Conservation (phyloP, 1,140 invertebrate species). For the Brachionus manjavacas region DNA sequence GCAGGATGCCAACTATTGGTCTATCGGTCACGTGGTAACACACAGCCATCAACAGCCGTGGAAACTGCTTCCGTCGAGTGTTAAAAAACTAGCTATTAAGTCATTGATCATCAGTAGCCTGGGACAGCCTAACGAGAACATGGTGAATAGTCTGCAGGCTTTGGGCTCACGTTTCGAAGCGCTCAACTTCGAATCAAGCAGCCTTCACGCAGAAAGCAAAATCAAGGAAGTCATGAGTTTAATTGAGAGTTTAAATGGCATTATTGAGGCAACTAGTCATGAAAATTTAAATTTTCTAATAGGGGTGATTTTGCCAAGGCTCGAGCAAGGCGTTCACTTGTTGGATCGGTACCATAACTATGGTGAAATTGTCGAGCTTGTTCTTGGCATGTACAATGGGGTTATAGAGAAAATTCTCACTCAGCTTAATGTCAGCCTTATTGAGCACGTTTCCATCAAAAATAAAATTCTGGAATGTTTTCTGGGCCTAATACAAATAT, state of each 20-base stretch:
- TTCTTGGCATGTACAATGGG: constrained; percentile 9
- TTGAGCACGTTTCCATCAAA: background rate
- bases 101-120: background rate
- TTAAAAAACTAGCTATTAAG: constrained; percentile 30
- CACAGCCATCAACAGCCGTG: constrained; percentile 5
- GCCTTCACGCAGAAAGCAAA: background rate
- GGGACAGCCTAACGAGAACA: background rate
- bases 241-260: constrained; percentile 26
- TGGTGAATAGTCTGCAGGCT: background rate
- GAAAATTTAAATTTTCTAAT: background rate
- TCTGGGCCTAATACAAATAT: background rate
- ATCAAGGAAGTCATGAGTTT: constrained; percentile 19
- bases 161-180: background rate
- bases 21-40: background rate
- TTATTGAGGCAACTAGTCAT: constrained; percentile 1
- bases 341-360: constrained; percentile 27
- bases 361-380: constrained; percentile 37
- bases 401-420: constrained; percentile 15
- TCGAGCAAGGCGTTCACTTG: constrained; percentile 11
- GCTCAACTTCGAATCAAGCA: background rate
- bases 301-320: background rate
- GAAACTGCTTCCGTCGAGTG: background rate
- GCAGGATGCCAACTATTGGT: background rate
- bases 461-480: constrained; percentile 3
- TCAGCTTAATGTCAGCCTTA: background rate